Evolutionary conservation across 2,888 invertebrate genomes (phyloP).

Genomic region (Melieria omissa): DNA sequence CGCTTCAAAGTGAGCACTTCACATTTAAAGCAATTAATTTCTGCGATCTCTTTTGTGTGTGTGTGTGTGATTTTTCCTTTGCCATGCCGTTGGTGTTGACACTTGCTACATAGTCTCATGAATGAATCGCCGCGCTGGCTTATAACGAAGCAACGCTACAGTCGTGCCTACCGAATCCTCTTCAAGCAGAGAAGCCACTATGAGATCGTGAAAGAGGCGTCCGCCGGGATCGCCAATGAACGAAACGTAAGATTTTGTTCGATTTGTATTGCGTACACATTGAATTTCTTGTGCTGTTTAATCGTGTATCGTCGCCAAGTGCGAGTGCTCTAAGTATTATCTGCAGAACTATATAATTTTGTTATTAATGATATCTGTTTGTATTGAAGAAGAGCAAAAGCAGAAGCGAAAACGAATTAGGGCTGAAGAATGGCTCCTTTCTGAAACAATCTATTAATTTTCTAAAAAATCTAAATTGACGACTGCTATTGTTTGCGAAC

Average conservation of each 20-base stretch:
- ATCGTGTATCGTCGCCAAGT: no score
- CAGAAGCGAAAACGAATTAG: no score
- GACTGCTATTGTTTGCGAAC: no score
- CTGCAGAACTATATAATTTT: not conserved
- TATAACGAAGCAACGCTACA: constrained; percentile 66
- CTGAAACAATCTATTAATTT: no score
- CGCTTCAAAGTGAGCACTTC: constrained; percentile 18
- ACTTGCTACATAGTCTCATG: constrained; percentile 54
- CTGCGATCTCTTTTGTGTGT: not conserved
- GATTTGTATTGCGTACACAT: no score
- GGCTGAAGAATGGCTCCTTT: no score
- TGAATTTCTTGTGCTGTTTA: no score
- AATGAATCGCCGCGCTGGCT: constrained; percentile 70
- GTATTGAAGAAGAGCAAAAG: no score
- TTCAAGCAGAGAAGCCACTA: constrained; percentile 62
- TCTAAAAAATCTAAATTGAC: no score
- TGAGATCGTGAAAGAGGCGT: constrained; percentile 50
- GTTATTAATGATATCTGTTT: no score
- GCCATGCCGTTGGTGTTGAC: not conserved
- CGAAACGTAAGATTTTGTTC: constrained; percentile 52
- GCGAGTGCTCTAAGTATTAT: constrained; percentile 12
- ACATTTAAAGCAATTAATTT: constrained; percentile 12
- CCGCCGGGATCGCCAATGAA: constrained; percentile 52
- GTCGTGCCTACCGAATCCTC: constrained; percentile 66
- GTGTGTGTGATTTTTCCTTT: constrained; percentile 21